phyloP scores from a whole-genome alignment of 2,113 vertebrate genomes.

The Chlamydotis undulata region DNA sequence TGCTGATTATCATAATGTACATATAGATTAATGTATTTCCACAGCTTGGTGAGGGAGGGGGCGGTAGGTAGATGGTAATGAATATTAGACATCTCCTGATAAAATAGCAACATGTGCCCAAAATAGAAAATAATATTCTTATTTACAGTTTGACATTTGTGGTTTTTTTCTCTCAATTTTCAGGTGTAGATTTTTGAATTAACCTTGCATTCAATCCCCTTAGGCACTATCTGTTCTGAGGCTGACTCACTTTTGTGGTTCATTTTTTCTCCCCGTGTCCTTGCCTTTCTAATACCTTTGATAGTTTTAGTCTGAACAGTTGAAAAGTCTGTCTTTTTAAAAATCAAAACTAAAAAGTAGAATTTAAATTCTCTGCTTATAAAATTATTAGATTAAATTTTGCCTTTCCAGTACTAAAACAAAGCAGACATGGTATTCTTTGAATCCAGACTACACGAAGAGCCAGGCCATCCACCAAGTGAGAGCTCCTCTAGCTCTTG shows the following conservation, averaged over 20 bases:
- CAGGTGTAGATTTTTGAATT: conserved; percentile 21
- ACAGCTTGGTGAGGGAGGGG: background rate
- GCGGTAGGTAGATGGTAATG: background rate
- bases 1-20: background rate
- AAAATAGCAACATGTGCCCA: background rate
- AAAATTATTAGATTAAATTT: conserved; percentile 43
- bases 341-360: background rate
- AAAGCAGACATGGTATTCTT: conserved; percentile 57
- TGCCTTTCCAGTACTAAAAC: conserved; percentile 15
- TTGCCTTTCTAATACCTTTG: conserved; percentile 15
- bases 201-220: conserved; percentile 24
- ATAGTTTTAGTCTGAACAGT: background rate
- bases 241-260: conserved; percentile 26
- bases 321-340: conserved; percentile 4
- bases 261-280: background rate
- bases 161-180: background rate
- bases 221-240: conserved; percentile 25
- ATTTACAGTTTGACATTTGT: conserved; percentile 7
- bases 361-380: background rate
- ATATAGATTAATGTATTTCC: background rate
- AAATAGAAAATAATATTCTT: conserved; percentile 3
- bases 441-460: conserved; percentile 63
- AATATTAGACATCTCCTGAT: background rate
- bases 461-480: conserved; percentile 64
- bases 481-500: conserved; percentile 51